Percentiles rank a stretch among this genome's conserved stretches.
Evolutionary conservation across 1,140 invertebrate genomes (phyloP).

Genomic region (Gryllus bimaculatus): DNA sequence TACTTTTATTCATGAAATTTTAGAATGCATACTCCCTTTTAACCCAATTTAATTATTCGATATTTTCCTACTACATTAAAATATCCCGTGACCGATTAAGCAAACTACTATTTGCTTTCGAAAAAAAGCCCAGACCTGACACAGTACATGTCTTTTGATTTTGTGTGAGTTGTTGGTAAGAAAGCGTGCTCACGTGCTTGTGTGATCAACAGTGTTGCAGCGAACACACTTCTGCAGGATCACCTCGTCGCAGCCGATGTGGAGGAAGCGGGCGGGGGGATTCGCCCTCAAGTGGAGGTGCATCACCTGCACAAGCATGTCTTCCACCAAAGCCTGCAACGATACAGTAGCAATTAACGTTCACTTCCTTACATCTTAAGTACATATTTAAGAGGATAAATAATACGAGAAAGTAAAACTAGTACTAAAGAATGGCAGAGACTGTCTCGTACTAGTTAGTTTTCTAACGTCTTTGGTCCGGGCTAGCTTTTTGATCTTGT

Average conservation of each 20-base stretch:
- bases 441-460: too few species aligned
- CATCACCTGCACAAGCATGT: constrained; percentile 49
- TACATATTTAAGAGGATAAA: too few species aligned
- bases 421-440: too few species aligned
- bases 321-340: constrained; percentile 32
- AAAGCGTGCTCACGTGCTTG: background rate
- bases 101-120: too few species aligned
- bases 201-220: constrained; percentile 27
- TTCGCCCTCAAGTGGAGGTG: constrained; percentile 32
- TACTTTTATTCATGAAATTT: background rate
- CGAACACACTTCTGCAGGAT: constrained; percentile 39
- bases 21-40: background rate
- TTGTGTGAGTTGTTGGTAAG: too few species aligned
- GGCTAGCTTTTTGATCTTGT: too few species aligned
- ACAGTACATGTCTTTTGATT: too few species aligned
- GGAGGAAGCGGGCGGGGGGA: constrained; percentile 38
- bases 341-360: background rate
- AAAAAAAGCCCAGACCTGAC: too few species aligned
- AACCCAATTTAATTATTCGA: background rate
- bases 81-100: background rate
- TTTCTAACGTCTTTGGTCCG: too few species aligned
- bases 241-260: constrained; percentile 54
- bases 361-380: too few species aligned
- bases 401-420: too few species aligned
- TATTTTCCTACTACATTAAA: background rate